A percentile compares a stretch with the other conserved stretches of the same genome.
phyloP scores from a whole-genome alignment of 1,140 invertebrate species.

The Subanguina moxae region DNA sequence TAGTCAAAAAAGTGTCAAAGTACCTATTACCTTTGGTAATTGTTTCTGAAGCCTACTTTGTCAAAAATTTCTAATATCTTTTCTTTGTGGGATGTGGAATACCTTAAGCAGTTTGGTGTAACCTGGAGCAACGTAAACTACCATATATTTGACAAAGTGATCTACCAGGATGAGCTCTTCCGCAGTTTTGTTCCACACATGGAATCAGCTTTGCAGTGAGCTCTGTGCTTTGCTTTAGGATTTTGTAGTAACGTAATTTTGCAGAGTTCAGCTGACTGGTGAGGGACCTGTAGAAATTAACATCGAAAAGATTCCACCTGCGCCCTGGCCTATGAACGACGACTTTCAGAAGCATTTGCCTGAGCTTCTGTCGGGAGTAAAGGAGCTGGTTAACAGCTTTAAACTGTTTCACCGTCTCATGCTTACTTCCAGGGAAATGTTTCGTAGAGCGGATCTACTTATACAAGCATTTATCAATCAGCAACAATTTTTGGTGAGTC shows the following conservation, averaged over 20 bases:
- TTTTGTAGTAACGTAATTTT: background rate
- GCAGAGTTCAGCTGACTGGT: constrained; percentile 9
- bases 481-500: background rate
- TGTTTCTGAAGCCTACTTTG: background rate
- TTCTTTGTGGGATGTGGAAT: background rate
- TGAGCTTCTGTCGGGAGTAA: background rate
- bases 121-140: constrained; percentile 10
- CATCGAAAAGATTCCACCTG: constrained; percentile 3
- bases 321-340: background rate
- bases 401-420: constrained; percentile 9
- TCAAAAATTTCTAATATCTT: background rate
- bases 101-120: constrained; percentile 8
- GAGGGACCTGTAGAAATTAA: background rate
- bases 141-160: constrained; percentile 12
- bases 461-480: constrained; percentile 11
- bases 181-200: constrained; percentile 7
- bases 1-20: background rate
- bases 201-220: constrained; percentile 7
- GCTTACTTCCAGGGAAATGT: constrained; percentile 7
- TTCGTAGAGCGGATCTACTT: constrained; percentile 15
- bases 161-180: constrained; percentile 13
- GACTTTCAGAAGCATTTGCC: constrained; percentile 12
- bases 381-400: constrained; percentile 6
- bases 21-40: background rate
- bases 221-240: background rate